Evolutionary conservation across 2,113 vertebrate species (phyloP), one percentile per base, ranked within the genome.

Genomic region (Triplophysa rosa): DNA sequence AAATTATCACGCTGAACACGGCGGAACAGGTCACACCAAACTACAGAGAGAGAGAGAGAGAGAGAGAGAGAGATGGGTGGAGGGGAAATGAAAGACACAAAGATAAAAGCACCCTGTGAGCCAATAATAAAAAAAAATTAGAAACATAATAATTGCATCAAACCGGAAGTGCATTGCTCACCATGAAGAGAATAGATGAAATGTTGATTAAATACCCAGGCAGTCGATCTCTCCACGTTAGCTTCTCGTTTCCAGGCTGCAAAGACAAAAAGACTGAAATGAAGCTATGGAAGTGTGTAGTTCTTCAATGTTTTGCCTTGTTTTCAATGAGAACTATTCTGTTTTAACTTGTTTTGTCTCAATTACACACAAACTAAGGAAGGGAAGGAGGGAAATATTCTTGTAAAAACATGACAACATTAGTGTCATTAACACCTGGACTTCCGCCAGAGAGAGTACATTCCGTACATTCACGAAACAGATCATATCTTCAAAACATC

Each of bases 171-270:
- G 19, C 23, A 69, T 19, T 61, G n/a, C 88, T 85, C 86, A 97
- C 98, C 97, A 99, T 99, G 33, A 99, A 96, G 83, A 99, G 92
- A 87, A 99, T 96, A 61, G 96, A 92, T 62, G 95, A 95, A 1
- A 96, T 91, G 76, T 97, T 98, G 73, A 96, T 93, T 82, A 94
- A 88, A 81, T 98, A 99, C 80, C 96, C 97, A 74, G 96, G 95
- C 40, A 96, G 88, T 8, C 95, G 94, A 80, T 99, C 97, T 84
- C 88, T 96, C 94, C 96, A 99, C 6, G 91, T 96, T 87, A 99
- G 86, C 84, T 95, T 97, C 64, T 96, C 93, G 47, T 93, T 90
- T 84, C 89, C 92, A 90, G 84, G 23, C 91, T 93, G 68, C 19
- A n/a, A 14, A 40, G 47, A 58, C 1, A 67, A 19, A 66, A 14